phyloP scores from a whole-genome alignment of 2,797 vertebrate genomes.

The Gadopsis bispinosus region DNA sequence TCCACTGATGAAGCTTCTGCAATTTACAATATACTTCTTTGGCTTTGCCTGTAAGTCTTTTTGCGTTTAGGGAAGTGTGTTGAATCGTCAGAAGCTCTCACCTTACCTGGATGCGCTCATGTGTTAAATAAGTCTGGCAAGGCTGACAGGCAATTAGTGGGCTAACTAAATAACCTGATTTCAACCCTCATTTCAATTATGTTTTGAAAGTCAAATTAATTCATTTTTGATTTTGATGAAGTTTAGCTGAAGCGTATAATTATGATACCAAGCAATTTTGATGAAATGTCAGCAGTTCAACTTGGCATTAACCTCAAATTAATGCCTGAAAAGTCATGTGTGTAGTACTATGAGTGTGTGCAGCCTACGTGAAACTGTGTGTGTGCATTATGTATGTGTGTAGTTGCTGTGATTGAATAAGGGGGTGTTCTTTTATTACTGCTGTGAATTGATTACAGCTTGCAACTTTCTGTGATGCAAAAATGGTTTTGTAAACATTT shows the following conservation, averaged over 20 bases:
- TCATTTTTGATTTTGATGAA: not conserved
- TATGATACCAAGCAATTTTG: not conserved
- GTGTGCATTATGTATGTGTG: not conserved
- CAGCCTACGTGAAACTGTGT: not conserved
- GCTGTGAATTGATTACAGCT: not conserved
- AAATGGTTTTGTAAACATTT: not conserved
- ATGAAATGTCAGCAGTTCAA: slow-evolving; percentile 18
- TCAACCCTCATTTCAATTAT: not conserved
- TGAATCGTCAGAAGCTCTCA: slow-evolving; percentile 38
- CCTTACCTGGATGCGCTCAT: slow-evolving; percentile 12
- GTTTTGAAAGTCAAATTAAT: not conserved
- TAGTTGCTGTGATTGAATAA: not conserved
- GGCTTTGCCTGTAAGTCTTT: slow-evolving; percentile 43
- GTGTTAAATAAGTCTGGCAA: slow-evolving; percentile 23
- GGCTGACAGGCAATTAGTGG: slow-evolving; percentile 15
- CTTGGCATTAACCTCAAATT: slow-evolving; percentile 22
- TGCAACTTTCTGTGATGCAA: not conserved
- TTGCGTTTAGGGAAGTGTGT: slow-evolving; percentile 26
- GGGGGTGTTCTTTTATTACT: not conserved
- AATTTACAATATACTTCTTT: slow-evolving; percentile 59
- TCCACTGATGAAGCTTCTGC: slow-evolving; percentile 45
- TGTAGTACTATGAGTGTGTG: not conserved
- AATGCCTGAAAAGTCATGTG: not conserved
- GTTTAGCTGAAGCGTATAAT: slow-evolving; percentile 23
- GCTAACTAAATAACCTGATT: not conserved